Percentiles rank a stretch among this genome's conserved stretches.
phyloP scores from a whole-genome alignment of 2,797 vertebrate species.

The Acanthiza pusilla region DNA sequence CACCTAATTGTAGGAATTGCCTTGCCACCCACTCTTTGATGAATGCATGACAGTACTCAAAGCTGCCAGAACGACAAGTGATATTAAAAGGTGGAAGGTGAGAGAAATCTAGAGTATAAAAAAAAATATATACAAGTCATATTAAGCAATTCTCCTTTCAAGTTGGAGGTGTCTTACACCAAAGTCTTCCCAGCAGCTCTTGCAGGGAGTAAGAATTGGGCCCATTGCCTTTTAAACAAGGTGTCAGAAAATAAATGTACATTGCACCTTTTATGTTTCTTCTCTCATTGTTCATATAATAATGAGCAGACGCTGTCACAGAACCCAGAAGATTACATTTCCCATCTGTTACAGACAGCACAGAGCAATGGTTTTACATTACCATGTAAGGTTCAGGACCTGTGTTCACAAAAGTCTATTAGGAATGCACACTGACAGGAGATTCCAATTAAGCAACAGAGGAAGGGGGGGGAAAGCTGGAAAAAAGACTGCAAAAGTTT shows the following conservation, averaged over 20 bases:
- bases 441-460: conserved; percentile 28
- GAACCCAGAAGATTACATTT: conserved; percentile 51
- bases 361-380: conserved; percentile 44
- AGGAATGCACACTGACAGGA: conserved; percentile 20
- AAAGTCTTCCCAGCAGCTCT: neutral
- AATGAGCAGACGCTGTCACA: conserved; percentile 34
- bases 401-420: conserved; percentile 33
- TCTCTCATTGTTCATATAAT: conserved; percentile 39
- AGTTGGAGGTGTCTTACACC: neutral
- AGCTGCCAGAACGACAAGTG: neutral
- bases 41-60: neutral
- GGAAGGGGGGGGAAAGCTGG: neutral
- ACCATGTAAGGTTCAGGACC: conserved; percentile 12
- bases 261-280: neutral
- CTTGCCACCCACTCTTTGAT: neutral
- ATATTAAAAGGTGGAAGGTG: neutral
- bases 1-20: neutral
- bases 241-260: neutral
- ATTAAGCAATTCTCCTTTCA: neutral
- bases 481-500: neutral
- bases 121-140: neutral
- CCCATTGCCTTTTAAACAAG: neutral
- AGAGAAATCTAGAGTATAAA: neutral
- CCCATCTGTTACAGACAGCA: conserved; percentile 7
- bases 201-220: neutral